These are phyloP conservation scores for Pelecanoides urinatrix DNA, from an alignment of 2,113 vertebrate genomes.

Conservation along the genomic window DNA sequence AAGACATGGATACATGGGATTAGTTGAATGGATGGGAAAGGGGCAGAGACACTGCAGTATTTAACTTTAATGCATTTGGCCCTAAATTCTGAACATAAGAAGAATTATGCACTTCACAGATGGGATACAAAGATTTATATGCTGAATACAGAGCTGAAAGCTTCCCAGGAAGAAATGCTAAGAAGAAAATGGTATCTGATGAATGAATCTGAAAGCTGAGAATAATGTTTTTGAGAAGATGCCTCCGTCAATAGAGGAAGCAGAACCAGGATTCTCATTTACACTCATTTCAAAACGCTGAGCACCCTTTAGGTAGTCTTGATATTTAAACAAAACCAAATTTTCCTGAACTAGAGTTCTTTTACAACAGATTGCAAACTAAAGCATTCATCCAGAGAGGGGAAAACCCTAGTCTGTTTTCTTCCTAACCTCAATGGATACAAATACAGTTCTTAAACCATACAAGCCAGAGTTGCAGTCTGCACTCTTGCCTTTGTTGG, in stretches of 20 bases:
- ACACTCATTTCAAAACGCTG: not conserved
- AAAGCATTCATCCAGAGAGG: not conserved
- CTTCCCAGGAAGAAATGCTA: not conserved
- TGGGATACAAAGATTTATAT: not conserved
- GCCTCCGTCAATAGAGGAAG: not conserved
- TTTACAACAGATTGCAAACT: not conserved
- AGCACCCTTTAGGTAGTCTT: not conserved
- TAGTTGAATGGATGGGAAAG: not conserved
- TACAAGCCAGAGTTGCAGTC: not conserved
- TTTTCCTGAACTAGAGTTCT: not conserved
- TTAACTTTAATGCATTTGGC: not conserved
- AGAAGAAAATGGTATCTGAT: not conserved
- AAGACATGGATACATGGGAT: not conserved
- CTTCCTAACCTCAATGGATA: not conserved
- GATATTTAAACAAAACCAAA: not conserved
- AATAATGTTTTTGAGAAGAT: not conserved
- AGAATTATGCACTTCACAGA: not conserved
- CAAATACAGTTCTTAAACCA: not conserved
- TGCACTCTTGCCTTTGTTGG: not conserved
- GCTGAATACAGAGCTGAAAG: not conserved
- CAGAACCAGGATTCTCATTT: not conserved
- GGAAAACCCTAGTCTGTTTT: not conserved
- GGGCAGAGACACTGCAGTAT: not conserved
- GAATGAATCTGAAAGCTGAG: not conserved
- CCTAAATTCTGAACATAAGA: not conserved